Conservation (phyloP, 2,113 vertebrate species). For the Genyomyrus donnyi region DNA sequence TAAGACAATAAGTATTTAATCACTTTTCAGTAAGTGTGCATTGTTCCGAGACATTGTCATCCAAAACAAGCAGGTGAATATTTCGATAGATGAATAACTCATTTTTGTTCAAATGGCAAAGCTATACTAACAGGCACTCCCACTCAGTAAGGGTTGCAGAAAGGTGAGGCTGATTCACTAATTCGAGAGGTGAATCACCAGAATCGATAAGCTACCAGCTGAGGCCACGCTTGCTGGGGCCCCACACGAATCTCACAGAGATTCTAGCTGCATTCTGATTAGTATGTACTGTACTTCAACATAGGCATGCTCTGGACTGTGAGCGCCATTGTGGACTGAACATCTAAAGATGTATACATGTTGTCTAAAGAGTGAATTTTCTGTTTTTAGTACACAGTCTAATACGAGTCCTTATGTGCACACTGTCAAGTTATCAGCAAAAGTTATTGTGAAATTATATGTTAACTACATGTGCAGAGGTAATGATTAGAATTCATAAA, state of each 20-base stretch:
- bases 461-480: background rate
- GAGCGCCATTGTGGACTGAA: background rate
- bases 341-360: background rate
- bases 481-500: background rate
- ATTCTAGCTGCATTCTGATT: background rate
- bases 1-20: background rate
- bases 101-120: slow-evolving; percentile 1
- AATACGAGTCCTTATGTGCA: background rate
- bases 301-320: background rate
- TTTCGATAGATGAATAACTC: background rate
- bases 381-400: background rate
- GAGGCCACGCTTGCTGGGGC: background rate
- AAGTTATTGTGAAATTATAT: background rate
- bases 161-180: slow-evolving; percentile 67
- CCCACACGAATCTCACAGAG: background rate
- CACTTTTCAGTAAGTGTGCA: background rate
- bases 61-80: slow-evolving; percentile 14
- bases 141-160: slow-evolving; percentile 59
- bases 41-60: background rate
- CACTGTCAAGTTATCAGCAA: background rate
- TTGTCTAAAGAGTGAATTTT: background rate
- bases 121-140: slow-evolving; percentile 54
- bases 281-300: background rate
- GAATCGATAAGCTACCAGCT: slow-evolving; percentile 9
- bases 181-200: slow-evolving; percentile 38